Conservation (phyloP, 2,113 vertebrate species). For the Formicarius rufipectus region DNA sequence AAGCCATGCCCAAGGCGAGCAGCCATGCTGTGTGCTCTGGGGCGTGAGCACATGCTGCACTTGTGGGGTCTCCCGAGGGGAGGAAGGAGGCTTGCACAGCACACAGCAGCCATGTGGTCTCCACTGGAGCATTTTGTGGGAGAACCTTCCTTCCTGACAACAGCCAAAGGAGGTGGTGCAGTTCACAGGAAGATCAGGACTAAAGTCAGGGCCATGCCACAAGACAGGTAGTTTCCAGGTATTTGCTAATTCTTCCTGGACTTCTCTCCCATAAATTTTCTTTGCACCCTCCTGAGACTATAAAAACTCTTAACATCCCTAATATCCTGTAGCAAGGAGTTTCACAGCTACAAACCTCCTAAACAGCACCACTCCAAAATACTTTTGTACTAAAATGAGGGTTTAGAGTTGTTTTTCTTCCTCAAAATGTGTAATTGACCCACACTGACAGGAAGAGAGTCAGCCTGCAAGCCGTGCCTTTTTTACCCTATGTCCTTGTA, state of each 20-base stretch:
- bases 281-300: neutral
- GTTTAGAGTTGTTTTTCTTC: neutral
- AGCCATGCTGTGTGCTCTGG: accelerated
- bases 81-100: neutral
- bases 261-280: neutral
- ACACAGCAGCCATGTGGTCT: neutral
- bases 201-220: neutral
- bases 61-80: accelerated
- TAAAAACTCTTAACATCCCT: neutral
- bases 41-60: accelerated
- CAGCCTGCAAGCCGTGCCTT: neutral
- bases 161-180: neutral
- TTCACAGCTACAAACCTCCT: neutral
- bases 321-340: neutral
- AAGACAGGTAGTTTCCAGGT: neutral
- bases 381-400: neutral
- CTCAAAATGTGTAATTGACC: neutral
- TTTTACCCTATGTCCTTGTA: neutral
- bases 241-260: neutral
- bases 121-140: neutral
- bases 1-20: neutral
- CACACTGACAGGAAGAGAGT: neutral
- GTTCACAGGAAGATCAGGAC: neutral
- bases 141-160: neutral
- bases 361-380: neutral